phyloP scores from a whole-genome alignment of 1,140 invertebrate genomes.

The Saccostrea echinata region DNA sequence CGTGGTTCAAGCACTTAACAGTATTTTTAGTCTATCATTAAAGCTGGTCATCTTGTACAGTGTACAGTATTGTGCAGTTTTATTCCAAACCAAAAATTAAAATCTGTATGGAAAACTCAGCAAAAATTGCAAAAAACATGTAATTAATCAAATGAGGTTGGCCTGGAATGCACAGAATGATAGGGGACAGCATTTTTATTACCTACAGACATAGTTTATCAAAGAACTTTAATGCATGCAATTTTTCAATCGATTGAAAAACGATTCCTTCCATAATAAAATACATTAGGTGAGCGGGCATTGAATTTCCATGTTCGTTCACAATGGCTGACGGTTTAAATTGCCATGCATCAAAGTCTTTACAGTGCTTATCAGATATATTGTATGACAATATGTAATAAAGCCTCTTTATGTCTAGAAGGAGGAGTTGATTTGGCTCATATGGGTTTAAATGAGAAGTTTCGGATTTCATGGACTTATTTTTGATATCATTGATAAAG shows the following conservation, averaged over 20 bases:
- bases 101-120: no score
- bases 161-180: background rate
- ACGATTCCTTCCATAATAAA: slow-evolving; percentile 9
- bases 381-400: slow-evolving; percentile 34
- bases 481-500: slow-evolving; percentile 21
- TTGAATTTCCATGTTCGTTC: slow-evolving; percentile 6
- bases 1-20: no score
- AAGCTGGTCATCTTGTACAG: no score
- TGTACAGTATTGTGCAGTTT: no score
- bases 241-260: slow-evolving; percentile 25
- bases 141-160: background rate
- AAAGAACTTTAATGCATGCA: slow-evolving; percentile 34
- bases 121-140: background rate
- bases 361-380: slow-evolving; percentile 14
- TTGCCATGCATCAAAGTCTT: slow-evolving; percentile 33
- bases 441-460: slow-evolving; percentile 19
- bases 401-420: slow-evolving; percentile 9
- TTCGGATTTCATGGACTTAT: background rate
- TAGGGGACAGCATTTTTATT: background rate
- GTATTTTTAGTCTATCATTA: no score
- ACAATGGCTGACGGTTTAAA: slow-evolving; percentile 24
- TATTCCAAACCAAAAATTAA: no score
- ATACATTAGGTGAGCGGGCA: background rate
- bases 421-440: slow-evolving; percentile 29
- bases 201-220: background rate